Base-by-base conservation (phyloP, 1,140 invertebrate genomes). In the Pachyrhynchus sulphureomaculatus region DNA sequence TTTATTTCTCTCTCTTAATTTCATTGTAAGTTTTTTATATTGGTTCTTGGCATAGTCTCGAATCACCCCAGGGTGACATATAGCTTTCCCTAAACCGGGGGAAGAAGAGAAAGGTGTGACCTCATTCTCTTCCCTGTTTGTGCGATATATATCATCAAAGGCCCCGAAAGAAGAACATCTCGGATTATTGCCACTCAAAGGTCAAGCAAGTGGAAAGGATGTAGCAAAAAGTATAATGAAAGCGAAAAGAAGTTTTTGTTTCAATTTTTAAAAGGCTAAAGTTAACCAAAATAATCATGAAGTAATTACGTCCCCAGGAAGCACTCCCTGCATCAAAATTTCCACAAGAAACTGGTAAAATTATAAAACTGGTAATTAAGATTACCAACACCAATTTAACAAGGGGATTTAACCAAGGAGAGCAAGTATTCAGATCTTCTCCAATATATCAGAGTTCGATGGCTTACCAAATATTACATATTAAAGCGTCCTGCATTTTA, bases 311-410 rank as follows among this genome's bases (percentile, higher is more conserved):
- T 49, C 66, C 70, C 49, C 65, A 51, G 15, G 47, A 72, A 68
- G 59, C 69, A 29, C 64, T 73, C 68, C 70, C 69, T 72, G 60
- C 57, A 26, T 67, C 71, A 65, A 69, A 62, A 67, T 71, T 70
- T 71, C 69, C 67, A 44, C 64, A 51, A 36, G 68, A 67, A 42
- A 41, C 53, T 32, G 1, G 32, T 34, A 26, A 64, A 26, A 15
- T 64, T 42, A 60, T 61, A 49, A 24, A 60, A 23, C 60, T 59
- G 26, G 47, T 64, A 41, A 60, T 64, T 41, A 64, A 41, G 29
- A 64, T 58, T 59, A 34, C 60, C 23, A 59, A 59, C 47, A 36
- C 17, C 17, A 58, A 67, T 67, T 56, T 63, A 64, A 29, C 54
- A 4, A 70, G 72, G 69, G 60, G 66, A 61, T 66, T 73, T 36